Evolutionary conservation across 2,113 vertebrate species (phyloP).

Genomic region (Python bivittatus): DNA sequence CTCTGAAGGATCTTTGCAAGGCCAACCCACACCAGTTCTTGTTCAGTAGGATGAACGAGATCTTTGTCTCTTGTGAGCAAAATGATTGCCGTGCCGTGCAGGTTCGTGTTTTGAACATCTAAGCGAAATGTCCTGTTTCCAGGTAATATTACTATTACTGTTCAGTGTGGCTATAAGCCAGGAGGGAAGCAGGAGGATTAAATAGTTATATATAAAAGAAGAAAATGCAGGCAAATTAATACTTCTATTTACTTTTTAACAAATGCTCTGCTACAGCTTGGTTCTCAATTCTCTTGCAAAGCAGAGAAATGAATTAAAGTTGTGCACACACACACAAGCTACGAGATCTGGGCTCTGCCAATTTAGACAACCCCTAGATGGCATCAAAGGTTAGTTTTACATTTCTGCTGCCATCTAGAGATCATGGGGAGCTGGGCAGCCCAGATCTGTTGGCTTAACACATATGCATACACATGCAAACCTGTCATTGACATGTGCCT

Average conservation of each 20-base stretch:
- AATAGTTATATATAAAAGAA: conserved; percentile 16
- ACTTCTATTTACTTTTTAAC: not conserved
- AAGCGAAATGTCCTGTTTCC: conserved; percentile 21
- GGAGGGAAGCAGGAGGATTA: conserved; percentile 9
- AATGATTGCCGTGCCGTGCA: conserved; percentile 32
- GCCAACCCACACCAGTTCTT: conserved; percentile 18
- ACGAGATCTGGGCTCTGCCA: not conserved
- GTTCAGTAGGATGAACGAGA: conserved; percentile 32
- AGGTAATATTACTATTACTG: not conserved
- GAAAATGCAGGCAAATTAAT: conserved; percentile 27
- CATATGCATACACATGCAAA: not conserved
- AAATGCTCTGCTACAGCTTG: conserved; percentile 32
- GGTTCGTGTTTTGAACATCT: conserved; percentile 21
- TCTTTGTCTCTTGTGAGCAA: conserved; percentile 26
- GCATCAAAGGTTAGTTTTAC: not conserved
- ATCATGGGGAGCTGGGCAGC: not conserved
- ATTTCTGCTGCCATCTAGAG: not conserved
- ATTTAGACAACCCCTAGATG: not conserved
- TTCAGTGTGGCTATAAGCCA: conserved; percentile 54
- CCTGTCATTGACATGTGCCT: conserved; percentile 66
- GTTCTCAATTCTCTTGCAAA: conserved; percentile 33
- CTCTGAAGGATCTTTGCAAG: conserved; percentile 23
- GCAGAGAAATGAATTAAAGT: not conserved
- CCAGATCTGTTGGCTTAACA: not conserved
- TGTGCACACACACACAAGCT: not conserved